Conservation (phyloP, 2,113 vertebrate species). For the Chloropsis hardwickii region DNA sequence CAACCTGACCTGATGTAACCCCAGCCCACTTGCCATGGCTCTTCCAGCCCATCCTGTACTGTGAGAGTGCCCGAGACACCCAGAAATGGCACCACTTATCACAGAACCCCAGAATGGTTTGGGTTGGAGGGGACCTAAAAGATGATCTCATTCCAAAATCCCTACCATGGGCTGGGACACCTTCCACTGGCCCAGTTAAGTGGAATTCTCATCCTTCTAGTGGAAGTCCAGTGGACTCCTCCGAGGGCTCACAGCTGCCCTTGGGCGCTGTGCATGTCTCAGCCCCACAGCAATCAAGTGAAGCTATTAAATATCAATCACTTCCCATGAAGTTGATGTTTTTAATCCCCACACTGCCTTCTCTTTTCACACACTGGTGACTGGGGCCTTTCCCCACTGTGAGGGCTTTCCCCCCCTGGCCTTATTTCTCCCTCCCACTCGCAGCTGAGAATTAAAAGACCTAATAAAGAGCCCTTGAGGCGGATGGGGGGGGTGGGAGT, state of each 20-base stretch:
- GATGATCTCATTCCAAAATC: not conserved
- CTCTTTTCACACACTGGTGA: slow-evolving; percentile 20
- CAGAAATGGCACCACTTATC: not conserved
- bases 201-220: not conserved
- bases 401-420: not conserved
- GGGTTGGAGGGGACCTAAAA: not conserved
- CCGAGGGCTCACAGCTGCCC: not conserved
- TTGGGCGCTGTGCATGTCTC: not conserved
- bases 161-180: not conserved
- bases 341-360: not conserved
- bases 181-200: not conserved
- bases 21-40: not conserved
- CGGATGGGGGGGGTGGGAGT: not conserved
- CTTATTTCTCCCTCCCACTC: slow-evolving; percentile 25
- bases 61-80: rapidly evolving
- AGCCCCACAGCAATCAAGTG: not conserved
- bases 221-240: not conserved
- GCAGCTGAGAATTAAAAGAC: slow-evolving; percentile 24
- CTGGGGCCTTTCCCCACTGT: not conserved
- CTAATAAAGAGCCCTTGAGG: slow-evolving; percentile 36
- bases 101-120: not conserved
- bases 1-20: rapidly evolving
- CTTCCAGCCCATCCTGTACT: not conserved
- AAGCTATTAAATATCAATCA: slow-evolving; percentile 7
- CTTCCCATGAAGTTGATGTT: slow-evolving; percentile 38